phyloP scores from a whole-genome alignment of 1,140 invertebrate species.

The Camponotus floridanus region DNA sequence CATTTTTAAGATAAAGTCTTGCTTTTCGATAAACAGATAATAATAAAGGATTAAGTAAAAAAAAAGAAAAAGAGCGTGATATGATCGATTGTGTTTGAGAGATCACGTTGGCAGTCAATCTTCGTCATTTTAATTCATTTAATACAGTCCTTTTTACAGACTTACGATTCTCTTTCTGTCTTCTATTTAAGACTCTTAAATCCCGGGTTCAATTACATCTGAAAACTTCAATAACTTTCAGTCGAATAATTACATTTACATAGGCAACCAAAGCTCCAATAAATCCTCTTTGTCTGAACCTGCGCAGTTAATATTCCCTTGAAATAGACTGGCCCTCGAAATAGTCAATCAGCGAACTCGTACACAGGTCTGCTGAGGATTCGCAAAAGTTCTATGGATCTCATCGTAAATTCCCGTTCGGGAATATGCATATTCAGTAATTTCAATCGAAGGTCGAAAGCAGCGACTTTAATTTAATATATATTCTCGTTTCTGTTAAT shows the following conservation, averaged over 20 bases:
- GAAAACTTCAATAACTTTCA: constrained; percentile 8
- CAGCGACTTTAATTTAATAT: neutral
- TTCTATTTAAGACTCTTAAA: neutral
- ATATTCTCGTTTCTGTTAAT: neutral
- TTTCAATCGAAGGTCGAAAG: neutral
- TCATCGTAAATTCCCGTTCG: neutral
- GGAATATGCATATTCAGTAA: constrained; percentile 30
- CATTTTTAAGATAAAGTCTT: neutral
- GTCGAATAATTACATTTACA: constrained; percentile 32
- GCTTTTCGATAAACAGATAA: no score
- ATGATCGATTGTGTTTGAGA: neutral
- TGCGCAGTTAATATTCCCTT: neutral
- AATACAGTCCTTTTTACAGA: neutral
- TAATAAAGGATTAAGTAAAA: neutral
- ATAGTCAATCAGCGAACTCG: neutral
- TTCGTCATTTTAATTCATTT: constrained; percentile 1
- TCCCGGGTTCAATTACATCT: constrained; percentile 45
- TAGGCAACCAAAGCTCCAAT: neutral
- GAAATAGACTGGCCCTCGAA: neutral
- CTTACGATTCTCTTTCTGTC: neutral
- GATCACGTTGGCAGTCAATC: neutral
- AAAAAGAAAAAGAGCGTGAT: neutral
- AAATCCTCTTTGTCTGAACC: constrained; percentile 10
- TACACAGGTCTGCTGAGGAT: neutral
- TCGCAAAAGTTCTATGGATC: constrained; percentile 19